Evolutionary conservation across 1,140 invertebrate genomes (phyloP), one percentile per base, ranked within the genome.

Genomic region (Penaeus indicus): DNA sequence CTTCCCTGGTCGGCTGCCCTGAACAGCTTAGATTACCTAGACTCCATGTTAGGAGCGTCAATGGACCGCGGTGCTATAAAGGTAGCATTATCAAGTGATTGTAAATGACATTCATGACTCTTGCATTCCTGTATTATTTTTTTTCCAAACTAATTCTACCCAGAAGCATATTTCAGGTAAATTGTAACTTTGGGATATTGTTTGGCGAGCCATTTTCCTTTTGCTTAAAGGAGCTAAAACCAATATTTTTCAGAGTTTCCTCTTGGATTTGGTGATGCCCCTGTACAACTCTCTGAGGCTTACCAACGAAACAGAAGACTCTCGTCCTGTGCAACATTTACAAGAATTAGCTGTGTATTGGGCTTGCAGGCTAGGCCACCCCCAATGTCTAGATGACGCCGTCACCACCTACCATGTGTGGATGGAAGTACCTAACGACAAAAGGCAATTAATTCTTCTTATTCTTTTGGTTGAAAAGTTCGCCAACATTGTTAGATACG

Each of bases 301-400:
- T 67, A 27, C 27, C 7, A 22, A 67, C 42, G 83, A 84, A 19
- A 25, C 89, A 54, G 38, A 19, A 19, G 89, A 90, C 54, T 22
- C 21, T 11, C 89, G 81, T 83, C 25, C 83, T 32, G 89, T 90
- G 27, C 75, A 75, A 42, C 69, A 75, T 25, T 78, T 87, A 0
- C 62, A 84, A 69, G 47, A 22, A 10, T n/a, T 21, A 62, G 42
- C 78, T 2, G n/a, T 90, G 22, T 0, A 11, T 2, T 90, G 90
- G 89, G 89, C 89, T 19, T 90, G 89, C 62, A 80, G 42, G n/a
- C 19, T 90, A 27, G 89, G 82, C 13, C 25, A 75, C 64, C 11
- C 32, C 47, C 90, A 91, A 22, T 92, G 92, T 87, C 67, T 92
- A 18, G 63, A 84, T 18, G 54, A 91, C 67, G 91, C 91, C 13